A percentile compares a stretch with the other conserved stretches of the same genome.
Conservation (phyloP, 2,888 invertebrate species). For the Heliothis peltigera region DNA sequence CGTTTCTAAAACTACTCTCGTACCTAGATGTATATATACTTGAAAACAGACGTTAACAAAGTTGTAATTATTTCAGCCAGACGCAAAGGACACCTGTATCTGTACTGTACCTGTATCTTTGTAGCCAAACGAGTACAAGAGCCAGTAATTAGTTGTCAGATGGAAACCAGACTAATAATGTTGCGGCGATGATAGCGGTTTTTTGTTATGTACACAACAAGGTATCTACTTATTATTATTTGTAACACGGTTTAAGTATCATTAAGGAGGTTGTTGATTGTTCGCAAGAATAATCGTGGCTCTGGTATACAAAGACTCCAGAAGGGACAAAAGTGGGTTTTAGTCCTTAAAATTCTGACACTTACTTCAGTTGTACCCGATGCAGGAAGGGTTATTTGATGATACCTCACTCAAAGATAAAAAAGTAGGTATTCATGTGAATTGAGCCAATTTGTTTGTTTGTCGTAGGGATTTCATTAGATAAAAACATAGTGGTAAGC, state of each 20-base stretch:
- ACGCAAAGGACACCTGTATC: slow-evolving; percentile 38
- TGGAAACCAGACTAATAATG: slow-evolving; percentile 4
- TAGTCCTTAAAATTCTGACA: too few species aligned
- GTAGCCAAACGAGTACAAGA: slow-evolving; percentile 21
- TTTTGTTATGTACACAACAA: background rate
- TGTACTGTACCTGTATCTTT: slow-evolving; percentile 46
- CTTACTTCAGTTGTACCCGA: too few species aligned
- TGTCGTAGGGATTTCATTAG: too few species aligned
- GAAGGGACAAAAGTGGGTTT: too few species aligned
- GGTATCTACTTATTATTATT: background rate
- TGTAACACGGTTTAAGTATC: background rate
- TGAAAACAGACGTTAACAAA: slow-evolving; percentile 17
- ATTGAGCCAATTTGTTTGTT: too few species aligned
- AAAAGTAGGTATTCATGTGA: too few species aligned
- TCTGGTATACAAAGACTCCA: too few species aligned
- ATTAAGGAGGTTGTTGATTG: too few species aligned
- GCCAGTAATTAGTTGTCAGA: slow-evolving; percentile 33
- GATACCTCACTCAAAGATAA: too few species aligned
- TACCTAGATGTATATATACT: slow-evolving; percentile 4
- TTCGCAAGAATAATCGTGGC: too few species aligned
- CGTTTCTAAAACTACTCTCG: slow-evolving; percentile 1
- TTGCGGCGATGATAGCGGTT: slow-evolving; percentile 17
- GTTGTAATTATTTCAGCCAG: slow-evolving; percentile 35
- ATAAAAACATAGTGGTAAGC: too few species aligned
- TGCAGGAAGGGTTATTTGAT: too few species aligned